These are phyloP conservation scores for Gymnarchus niloticus DNA, from an alignment of 2,113 vertebrate species.

Conservation along the genomic window DNA sequence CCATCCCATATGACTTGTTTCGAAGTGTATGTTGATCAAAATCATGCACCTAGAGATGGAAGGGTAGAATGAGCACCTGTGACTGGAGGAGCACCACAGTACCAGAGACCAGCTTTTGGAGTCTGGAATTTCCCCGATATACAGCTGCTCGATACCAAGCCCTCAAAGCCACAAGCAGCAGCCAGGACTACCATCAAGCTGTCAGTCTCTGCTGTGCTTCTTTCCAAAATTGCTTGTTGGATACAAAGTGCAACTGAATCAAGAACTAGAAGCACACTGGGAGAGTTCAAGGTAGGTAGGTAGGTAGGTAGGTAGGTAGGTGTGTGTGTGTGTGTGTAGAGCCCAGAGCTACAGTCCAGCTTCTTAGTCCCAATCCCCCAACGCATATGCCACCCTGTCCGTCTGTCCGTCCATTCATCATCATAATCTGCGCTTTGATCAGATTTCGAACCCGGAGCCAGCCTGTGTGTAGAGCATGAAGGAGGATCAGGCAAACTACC, in stretches of 20 bases:
- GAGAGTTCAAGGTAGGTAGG: not conserved
- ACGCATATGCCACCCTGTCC: constrained; percentile 48
- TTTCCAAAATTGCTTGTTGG: too few relatives aligned
- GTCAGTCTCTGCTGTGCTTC: not conserved
- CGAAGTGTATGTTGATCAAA: too few relatives aligned
- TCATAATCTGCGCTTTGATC: constrained; percentile 59
- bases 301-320: not conserved
- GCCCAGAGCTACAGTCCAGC: not conserved
- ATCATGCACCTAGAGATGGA: too few relatives aligned
- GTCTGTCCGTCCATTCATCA: constrained; percentile 52
- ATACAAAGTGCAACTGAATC: too few relatives aligned
- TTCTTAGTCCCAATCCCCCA: constrained; percentile 21
- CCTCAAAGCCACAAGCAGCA: not conserved
- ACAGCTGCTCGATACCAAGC: not conserved
- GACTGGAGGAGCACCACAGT: too few relatives aligned
- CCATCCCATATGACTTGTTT: too few relatives aligned
- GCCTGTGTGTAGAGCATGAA: constrained; percentile 32
- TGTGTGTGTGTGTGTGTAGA: not conserved
- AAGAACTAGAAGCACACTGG: not conserved
- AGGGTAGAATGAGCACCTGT: too few relatives aligned
- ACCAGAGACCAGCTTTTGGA: not conserved
- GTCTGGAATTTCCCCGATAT: too few relatives aligned
- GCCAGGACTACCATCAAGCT: not conserved
- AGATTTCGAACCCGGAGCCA: constrained; percentile 48
- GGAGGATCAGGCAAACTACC: constrained; percentile 42